A percentile compares a stretch with the other conserved stretches of the same genome.
Conservation (phyloP, 2,797 vertebrate species). For the Psittacula derbiana region DNA sequence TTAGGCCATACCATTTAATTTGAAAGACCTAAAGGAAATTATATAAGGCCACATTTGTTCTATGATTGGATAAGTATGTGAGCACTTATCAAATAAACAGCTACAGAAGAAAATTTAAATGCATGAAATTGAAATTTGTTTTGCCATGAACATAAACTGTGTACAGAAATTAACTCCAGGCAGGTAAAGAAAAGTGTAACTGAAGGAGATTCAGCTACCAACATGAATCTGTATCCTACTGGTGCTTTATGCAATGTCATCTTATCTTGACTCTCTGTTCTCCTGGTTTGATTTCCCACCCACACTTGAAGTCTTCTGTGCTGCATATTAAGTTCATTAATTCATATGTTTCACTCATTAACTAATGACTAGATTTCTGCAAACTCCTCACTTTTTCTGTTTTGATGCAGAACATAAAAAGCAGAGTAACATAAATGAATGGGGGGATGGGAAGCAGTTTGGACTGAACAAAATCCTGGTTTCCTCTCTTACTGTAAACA, state of each 20-base stretch:
- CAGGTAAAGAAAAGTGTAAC: neutral
- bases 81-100: slow-evolving; percentile 1
- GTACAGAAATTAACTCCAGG: neutral
- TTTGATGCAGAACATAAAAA: neutral
- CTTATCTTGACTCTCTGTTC: neutral
- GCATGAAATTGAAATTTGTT: slow-evolving; percentile 37
- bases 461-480: neutral
- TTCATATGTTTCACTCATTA: neutral
- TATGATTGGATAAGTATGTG: neutral
- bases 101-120: slow-evolving; percentile 4
- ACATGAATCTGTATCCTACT: neutral
- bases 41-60: neutral
- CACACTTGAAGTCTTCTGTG: neutral
- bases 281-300: neutral
- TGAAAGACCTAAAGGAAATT: neutral
- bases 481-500: neutral
- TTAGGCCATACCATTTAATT: neutral
- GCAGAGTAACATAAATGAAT: neutral
- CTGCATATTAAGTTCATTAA: neutral
- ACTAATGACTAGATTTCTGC: neutral
- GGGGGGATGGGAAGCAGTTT: neutral
- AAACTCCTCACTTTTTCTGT: neutral
- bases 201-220: neutral
- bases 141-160: neutral
- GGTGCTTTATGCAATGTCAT: neutral